Evolutionary conservation across 2,113 vertebrate genomes (phyloP).

Genomic region (Cinclus cinclus): DNA sequence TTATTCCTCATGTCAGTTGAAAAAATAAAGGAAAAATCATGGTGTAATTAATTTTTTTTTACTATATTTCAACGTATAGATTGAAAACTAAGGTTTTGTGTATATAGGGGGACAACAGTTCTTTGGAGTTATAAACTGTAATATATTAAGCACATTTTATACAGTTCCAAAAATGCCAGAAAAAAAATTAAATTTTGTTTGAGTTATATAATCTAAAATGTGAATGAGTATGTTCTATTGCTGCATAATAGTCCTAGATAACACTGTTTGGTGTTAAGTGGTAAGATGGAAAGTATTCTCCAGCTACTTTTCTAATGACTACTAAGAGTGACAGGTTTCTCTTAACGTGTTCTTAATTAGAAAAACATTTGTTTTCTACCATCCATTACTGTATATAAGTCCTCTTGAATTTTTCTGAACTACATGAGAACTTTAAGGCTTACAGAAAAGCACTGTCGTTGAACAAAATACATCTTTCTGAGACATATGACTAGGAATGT

Average conservation of each 20-base stretch:
- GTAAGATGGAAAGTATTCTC: neutral
- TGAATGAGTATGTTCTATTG: neutral
- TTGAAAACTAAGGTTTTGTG: neutral
- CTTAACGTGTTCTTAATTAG: neutral
- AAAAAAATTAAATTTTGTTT: neutral
- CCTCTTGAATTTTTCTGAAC: neutral
- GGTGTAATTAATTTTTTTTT: neutral
- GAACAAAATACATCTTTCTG: neutral
- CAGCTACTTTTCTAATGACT: neutral
- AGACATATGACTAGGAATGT: neutral
- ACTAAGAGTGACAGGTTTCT: neutral
- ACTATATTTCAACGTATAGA: neutral
- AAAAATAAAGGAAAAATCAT: neutral
- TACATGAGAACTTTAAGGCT: neutral
- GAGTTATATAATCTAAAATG: neutral
- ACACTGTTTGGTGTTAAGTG: neutral
- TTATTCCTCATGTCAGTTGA: neutral
- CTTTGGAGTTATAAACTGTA: neutral
- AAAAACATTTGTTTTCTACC: neutral
- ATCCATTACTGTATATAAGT: neutral
- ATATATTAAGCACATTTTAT: neutral
- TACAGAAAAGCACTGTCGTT: neutral
- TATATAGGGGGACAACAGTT: neutral
- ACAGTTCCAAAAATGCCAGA: neutral
- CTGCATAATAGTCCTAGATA: neutral